These are phyloP conservation scores for Sinocyclocheilus rhinocerous DNA, from an alignment of 2,113 vertebrate species.

Conservation along the genomic window DNA sequence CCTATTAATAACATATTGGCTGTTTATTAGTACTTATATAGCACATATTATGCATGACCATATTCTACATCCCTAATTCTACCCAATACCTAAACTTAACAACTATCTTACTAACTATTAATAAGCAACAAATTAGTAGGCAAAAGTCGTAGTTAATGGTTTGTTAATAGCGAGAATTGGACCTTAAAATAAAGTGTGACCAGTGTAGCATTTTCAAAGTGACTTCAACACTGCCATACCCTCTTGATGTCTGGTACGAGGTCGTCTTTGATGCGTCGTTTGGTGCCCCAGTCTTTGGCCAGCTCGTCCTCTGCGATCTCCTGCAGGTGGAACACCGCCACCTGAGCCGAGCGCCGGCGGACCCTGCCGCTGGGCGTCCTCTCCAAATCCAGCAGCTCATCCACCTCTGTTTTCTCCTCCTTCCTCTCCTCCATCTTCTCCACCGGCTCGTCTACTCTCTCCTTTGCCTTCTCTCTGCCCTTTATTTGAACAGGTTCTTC, in stretches of 20 bases:
- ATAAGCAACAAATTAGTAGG: too few species aligned
- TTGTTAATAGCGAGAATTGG: too few species aligned
- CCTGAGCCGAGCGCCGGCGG: slow-evolving; percentile 91
- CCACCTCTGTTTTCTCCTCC: slow-evolving; percentile 68
- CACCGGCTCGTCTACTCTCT: slow-evolving; percentile 58
- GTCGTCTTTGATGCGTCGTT: slow-evolving; percentile 94
- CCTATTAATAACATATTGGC: too few species aligned
- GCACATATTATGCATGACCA: too few species aligned
- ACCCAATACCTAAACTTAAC: too few species aligned
- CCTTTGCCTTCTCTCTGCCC: slow-evolving; percentile 46
- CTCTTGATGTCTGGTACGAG: slow-evolving; percentile 93
- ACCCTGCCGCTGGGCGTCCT: slow-evolving; percentile 93
- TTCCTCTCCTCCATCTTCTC: slow-evolving; percentile 42
- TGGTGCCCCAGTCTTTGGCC: slow-evolving; percentile 90
- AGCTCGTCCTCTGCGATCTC: slow-evolving; percentile 96
- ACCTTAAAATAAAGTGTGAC: too few species aligned
- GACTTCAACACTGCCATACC: slow-evolving; percentile 72
- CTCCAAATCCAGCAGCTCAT: slow-evolving; percentile 82
- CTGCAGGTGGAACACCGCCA: slow-evolving; percentile 95
- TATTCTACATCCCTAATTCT: too few species aligned
- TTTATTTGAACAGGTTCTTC: slow-evolving; percentile 60
- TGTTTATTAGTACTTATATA: too few species aligned
- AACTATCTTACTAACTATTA: too few species aligned
- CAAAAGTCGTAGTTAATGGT: too few species aligned
- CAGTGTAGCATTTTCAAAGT: not conserved